Percentiles rank a stretch among this genome's conserved stretches.
These are phyloP conservation scores for Lasioglossum morio DNA, from an alignment of 2,888 invertebrate species.

Conservation along the genomic window DNA sequence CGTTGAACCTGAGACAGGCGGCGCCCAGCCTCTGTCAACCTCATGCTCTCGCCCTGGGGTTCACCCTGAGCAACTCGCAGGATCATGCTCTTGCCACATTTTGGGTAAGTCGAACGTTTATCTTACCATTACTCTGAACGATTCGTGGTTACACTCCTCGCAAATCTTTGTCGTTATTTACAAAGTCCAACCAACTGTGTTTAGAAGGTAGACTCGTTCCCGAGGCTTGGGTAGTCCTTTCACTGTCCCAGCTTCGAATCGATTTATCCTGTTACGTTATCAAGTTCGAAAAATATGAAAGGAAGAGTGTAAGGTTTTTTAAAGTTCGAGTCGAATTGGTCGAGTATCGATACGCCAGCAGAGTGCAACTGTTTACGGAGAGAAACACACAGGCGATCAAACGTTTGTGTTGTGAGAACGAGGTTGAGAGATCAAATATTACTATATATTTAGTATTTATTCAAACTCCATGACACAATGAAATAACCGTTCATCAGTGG, in stretches of 20 bases:
- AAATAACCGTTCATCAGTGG: no score
- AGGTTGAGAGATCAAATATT: no score
- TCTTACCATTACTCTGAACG: neutral
- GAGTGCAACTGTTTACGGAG: neutral
- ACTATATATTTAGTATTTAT: no score
- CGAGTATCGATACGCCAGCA: neutral
- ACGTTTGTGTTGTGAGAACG: no score
- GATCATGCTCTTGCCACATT: slow-evolving; percentile 81
- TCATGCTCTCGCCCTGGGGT: slow-evolving; percentile 81
- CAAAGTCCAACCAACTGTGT: no score
- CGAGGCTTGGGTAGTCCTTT: no score
- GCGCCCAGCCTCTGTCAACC: slow-evolving; percentile 80
- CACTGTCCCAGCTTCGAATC: no score
- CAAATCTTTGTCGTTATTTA: neutral
- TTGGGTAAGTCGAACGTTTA: slow-evolving; percentile 76
- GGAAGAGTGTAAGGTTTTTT: neutral
- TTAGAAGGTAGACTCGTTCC: no score
- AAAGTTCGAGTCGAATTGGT: neutral
- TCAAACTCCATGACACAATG: no score
- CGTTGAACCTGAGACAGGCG: slow-evolving; percentile 82
- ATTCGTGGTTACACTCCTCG: neutral
- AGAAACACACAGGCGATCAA: neutral
- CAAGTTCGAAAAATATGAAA: neutral
- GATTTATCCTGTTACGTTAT: no score
- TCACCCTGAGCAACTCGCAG: slow-evolving; percentile 82